phyloP scores from a whole-genome alignment of 2,888 invertebrate species.

The Phengaris alcon region DNA sequence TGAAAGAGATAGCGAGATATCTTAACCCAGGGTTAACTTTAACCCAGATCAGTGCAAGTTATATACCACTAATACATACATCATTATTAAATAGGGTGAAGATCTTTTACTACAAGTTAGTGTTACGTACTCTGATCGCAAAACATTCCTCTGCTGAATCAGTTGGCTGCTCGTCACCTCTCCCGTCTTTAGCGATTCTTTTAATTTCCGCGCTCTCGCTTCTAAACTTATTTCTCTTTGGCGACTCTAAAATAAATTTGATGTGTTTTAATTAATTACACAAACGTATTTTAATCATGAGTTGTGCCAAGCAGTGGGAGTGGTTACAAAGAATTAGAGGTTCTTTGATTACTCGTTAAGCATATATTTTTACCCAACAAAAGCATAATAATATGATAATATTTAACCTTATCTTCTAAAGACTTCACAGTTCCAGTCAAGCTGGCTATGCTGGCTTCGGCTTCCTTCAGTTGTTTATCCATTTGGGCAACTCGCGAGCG shows the following conservation, averaged over 20 bases:
- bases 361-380: too few species aligned
- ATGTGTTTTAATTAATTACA: background rate
- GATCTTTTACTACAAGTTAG: too few species aligned
- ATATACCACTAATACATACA: too few species aligned
- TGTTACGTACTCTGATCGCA: constrained; percentile 58
- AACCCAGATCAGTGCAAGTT: too few species aligned
- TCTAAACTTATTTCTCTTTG: constrained; percentile 68
- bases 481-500: constrained; percentile 61
- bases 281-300: too few species aligned
- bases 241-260: constrained; percentile 52
- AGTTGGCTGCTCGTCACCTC: constrained; percentile 63
- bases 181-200: constrained; percentile 67
- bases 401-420: constrained; percentile 66
- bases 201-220: constrained; percentile 67
- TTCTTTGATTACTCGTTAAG: too few species aligned
- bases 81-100: too few species aligned
- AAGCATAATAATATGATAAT: too few species aligned
- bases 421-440: constrained; percentile 66
- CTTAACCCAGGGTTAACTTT: too few species aligned
- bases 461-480: constrained; percentile 68
- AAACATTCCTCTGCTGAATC: constrained; percentile 59
- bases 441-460: constrained; percentile 66
- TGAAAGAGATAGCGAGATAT: too few species aligned
- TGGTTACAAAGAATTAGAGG: too few species aligned
- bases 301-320: too few species aligned